These are phyloP conservation scores for Sesia apiformis DNA, from an alignment of 2,888 invertebrate species.

Conservation along the genomic window DNA sequence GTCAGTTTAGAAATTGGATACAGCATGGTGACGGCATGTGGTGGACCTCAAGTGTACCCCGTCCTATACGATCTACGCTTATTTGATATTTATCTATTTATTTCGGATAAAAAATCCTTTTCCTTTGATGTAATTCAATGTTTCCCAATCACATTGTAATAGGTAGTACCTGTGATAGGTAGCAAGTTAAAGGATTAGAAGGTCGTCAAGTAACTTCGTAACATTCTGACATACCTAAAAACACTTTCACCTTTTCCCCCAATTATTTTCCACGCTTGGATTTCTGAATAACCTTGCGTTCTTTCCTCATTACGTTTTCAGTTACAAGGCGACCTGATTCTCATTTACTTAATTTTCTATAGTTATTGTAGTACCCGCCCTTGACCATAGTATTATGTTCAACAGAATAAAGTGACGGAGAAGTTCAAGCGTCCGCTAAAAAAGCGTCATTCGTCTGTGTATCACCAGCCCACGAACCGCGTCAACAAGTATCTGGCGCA, in stretches of 20 bases:
- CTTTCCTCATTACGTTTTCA: background rate
- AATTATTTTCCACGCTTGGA: no score
- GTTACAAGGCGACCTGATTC: background rate
- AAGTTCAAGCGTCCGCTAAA: conserved; percentile 91
- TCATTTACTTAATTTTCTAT: background rate
- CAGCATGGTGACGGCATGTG: conserved; percentile 65
- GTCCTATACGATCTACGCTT: conserved; percentile 16
- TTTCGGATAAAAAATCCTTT: no score
- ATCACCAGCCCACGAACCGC: conserved; percentile 91
- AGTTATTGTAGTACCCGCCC: background rate
- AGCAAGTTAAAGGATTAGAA: no score
- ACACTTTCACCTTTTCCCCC: no score
- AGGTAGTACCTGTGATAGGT: no score
- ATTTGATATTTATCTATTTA: no score
- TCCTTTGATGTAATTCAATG: no score
- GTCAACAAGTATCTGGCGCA: conserved; percentile 94
- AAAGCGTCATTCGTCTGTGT: conserved; percentile 89
- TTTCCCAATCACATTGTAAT: no score
- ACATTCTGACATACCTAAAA: no score
- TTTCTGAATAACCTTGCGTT: background rate
- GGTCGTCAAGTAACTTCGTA: no score
- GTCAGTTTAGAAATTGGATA: conserved; percentile 57
- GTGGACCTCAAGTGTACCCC: conserved; percentile 43
- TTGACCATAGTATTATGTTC: conserved; percentile 12
- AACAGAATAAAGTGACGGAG: conserved; percentile 89